Base-by-base conservation (phyloP, 2,888 invertebrate species). In the Caenorhabditis uteleia region DNA sequence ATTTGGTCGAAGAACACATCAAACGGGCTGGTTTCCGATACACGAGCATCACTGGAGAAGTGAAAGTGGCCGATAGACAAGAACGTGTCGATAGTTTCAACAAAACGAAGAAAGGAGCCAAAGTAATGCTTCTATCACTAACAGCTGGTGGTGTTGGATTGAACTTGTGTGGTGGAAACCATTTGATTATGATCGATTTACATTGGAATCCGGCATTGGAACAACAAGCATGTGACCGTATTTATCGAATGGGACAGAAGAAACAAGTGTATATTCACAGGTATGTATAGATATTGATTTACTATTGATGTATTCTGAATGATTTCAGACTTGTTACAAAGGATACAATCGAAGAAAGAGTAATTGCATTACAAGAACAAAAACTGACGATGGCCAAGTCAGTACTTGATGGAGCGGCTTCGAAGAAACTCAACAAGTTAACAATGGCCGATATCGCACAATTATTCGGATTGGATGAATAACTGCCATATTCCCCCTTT, bases 121-220 rank as follows among this genome's bases (percentile, higher is more conserved):
- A 84, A 77, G 83, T 88, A 21, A 84, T 95, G 84, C 85, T 97
- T 38, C 86, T 97, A 0, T 95, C 95, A 0, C 86, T 95, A 26
- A 90, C 91, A 59, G 94, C 95, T 38, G 95, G 95, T 43, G 95
- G 95, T 25, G 93, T 94, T 16, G 95, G 95, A 0, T 86, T 97
- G 14, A 95, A 97, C 87, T 87, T 95, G 50, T 88, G 91, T 55
- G 95, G 95, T 2, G 95, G 90, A 0, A 94, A 91, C 86, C 92
- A 95, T 84, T 87, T 97, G 43, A 88, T 95, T 27, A 86, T 97
- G 29, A 84, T 93, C 21, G 95, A 97, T 85, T 88, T 93, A 49
- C 95, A 95, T 85, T 97, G 95, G 86, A 97, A 95, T 87, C 95
- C 95, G 0, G 94, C 95, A 80, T 85, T 95, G 42, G 95, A 97